Conservation (phyloP, 2,888 invertebrate species). For the Polia nebulosa region DNA sequence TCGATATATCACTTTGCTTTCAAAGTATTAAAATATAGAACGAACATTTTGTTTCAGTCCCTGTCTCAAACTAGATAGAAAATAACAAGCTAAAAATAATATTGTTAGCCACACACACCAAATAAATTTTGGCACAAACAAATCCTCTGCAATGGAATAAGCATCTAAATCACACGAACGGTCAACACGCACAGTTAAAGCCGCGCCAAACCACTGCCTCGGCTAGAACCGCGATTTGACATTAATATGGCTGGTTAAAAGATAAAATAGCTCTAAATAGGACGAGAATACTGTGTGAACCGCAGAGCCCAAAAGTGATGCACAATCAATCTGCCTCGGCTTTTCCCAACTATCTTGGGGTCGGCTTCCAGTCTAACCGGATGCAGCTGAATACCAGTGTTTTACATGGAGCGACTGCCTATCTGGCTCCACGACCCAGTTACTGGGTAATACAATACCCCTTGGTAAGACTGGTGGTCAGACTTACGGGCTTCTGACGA, state of each 20-base stretch:
- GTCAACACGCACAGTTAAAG: slow-evolving; percentile 43
- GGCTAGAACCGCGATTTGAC: slow-evolving; percentile 56
- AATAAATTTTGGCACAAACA: slow-evolving; percentile 56
- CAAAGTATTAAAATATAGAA: neutral
- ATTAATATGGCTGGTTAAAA: slow-evolving; percentile 41
- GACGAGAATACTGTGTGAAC: slow-evolving; percentile 6
- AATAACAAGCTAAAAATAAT: neutral
- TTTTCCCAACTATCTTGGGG: too few relatives aligned
- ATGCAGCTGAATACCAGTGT: too few relatives aligned
- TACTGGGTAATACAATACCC: too few relatives aligned
- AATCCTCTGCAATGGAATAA: slow-evolving; percentile 41
- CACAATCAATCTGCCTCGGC: too few relatives aligned
- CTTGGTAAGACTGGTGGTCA: too few relatives aligned
- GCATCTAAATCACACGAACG: slow-evolving; percentile 48
- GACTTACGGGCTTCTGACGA: too few relatives aligned
- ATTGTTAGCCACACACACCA: slow-evolving; percentile 11
- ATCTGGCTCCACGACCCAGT: too few relatives aligned
- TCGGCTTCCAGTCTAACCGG: too few relatives aligned
- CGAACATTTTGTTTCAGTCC: neutral
- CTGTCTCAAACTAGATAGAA: neutral
- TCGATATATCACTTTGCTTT: too few relatives aligned
- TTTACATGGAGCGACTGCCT: too few relatives aligned
- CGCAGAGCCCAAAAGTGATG: slow-evolving; percentile 24
- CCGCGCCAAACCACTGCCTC: slow-evolving; percentile 54
- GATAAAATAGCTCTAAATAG: slow-evolving; percentile 45